Evolutionary conservation across 2,888 invertebrate genomes (phyloP), one percentile per base, ranked within the genome.

Genomic region (Parnassius glacialis): DNA sequence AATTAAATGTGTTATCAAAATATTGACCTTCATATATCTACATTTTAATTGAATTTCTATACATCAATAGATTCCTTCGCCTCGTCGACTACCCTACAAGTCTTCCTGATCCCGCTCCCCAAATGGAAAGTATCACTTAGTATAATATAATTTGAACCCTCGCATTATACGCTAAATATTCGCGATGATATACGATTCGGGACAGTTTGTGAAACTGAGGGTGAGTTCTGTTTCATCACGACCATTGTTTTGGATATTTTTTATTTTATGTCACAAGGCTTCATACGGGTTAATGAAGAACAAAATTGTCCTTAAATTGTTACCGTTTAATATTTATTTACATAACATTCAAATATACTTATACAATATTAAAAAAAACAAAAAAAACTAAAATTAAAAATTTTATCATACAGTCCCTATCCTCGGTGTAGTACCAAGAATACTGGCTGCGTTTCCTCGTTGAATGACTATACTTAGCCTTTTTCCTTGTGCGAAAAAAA

Each of bases 101-200:
- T 11, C 48, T 48, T 20, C 11, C 51, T 9, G 12, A 11, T 7
- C 25, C 67, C 64, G 16, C 42, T 59, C 68, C 68, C 78, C 79
- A 79, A 85, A 83, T 79, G 79, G 80, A 75, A 76, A 78, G 79
- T 84, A 81, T 85, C 86, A 89, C 87, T 89, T 87, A 87, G 84
- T 84, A 76, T 84, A 87, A 87, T 85, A 81, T 77, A 81, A 84
- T 85, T 82, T 78, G 79, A 75, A 73, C 81, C 85, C 84, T 74
- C 75, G 70, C 71, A 50, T 62, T 45, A 73, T 73, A 74, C 72
- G 74, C 73, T 70, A 71, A 70, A 69, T 70, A 70, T 67, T 67
- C 67, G 67, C 68, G 64, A 72, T 76, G 77, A 76, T 74, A 65
- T 72, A 75, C 70, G 72, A 69, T 66, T 63, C 64, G 69, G 62